phyloP scores from a whole-genome alignment of 2,888 invertebrate species.

The Ptilodon capucinus region DNA sequence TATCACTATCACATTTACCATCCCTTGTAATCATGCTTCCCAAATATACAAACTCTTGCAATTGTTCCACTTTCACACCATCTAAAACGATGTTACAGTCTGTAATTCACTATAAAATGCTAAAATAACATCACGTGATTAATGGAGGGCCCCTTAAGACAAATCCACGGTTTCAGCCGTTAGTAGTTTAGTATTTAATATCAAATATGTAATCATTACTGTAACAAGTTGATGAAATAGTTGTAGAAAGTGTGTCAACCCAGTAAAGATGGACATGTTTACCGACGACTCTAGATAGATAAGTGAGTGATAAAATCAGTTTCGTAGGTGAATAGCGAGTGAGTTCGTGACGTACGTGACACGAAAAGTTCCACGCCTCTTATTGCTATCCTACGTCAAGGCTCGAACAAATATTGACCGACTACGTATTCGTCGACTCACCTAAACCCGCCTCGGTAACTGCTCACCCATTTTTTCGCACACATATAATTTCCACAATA shows the following conservation, averaged over 20 bases:
- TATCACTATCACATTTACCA: no score
- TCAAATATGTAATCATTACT: constrained; percentile 23
- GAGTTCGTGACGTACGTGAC: constrained; percentile 52
- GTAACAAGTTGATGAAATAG: constrained; percentile 31
- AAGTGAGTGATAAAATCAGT: constrained; percentile 27
- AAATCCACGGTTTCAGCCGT: no score
- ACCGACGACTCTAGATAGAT: constrained; percentile 18
- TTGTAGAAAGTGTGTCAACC: constrained; percentile 24
- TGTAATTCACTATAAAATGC: no score
- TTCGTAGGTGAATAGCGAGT: constrained; percentile 21
- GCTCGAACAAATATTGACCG: constrained; percentile 60
- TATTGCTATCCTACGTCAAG: constrained; percentile 54
- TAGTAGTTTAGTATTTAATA: no score
- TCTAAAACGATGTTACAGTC: no score
- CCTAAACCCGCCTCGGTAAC: constrained; percentile 25
- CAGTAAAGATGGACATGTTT: constrained; percentile 20
- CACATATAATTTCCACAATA: constrained; percentile 36
- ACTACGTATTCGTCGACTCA: constrained; percentile 51
- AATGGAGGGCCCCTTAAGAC: no score
- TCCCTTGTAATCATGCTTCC: no score
- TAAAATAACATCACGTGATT: no score
- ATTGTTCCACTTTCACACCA: no score
- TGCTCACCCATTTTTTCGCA: constrained; percentile 37
- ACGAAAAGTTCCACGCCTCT: constrained; percentile 75
- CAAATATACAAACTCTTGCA: no score